A percentile compares a stretch with the other conserved stretches of the same genome.
phyloP scores from a whole-genome alignment of 2,888 invertebrate species.

The Nephrotoma guestfalica region DNA sequence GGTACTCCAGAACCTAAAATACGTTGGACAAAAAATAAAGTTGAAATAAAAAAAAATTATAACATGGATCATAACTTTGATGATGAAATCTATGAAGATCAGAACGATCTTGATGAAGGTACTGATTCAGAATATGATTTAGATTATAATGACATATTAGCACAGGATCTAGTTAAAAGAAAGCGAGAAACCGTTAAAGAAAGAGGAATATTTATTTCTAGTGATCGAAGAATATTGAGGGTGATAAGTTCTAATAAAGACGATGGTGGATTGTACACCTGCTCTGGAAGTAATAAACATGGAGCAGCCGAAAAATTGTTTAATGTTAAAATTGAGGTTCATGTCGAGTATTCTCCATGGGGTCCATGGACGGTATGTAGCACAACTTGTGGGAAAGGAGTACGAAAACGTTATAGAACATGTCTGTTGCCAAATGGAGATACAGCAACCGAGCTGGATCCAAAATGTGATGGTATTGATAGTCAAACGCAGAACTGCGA shows the following conservation, averaged over 20 bases:
- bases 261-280: constrained; percentile 43
- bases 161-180: not conserved
- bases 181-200: not conserved
- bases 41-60: not conserved
- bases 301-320: constrained; percentile 33
- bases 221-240: constrained; percentile 9
- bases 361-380: constrained; percentile 26
- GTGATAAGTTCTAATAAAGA: constrained; percentile 27
- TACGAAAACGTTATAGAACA: constrained; percentile 18
- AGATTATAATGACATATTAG: not conserved
- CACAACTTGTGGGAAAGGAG: constrained; percentile 25
- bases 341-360: constrained; percentile 28
- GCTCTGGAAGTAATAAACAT: constrained; percentile 39
- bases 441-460: not conserved
- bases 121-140: not conserved
- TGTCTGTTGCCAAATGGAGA: constrained; percentile 17
- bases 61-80: not conserved
- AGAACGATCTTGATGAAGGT: constrained; percentile 1
- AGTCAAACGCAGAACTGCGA: not conserved
- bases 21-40: constrained; percentile 39
- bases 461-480: not conserved
- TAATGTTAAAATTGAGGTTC: constrained; percentile 19
- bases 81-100: not conserved
- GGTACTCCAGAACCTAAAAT: constrained; percentile 43
- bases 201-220: constrained; percentile 5